Base-by-base conservation (phyloP, 2,113 vertebrate genomes). In the Chauna torquata region DNA sequence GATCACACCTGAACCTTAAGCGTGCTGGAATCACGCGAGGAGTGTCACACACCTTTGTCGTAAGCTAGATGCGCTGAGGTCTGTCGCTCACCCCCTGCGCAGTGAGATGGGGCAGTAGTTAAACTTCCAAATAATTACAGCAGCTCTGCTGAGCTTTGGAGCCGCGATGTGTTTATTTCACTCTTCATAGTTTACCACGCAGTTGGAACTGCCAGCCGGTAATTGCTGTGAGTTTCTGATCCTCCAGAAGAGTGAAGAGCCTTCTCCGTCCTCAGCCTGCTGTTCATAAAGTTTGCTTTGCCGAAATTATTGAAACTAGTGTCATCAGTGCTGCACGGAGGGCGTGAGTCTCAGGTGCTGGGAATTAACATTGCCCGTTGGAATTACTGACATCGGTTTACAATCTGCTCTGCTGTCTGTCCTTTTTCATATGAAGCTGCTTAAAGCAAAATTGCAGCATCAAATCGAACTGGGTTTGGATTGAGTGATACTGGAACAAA, bases 331-430 rank as follows among this genome's bases (percentile, higher is more conserved):
- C 71, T 27, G 58, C 86, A 25, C 0, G 7, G 40, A 88, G 68
- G 64, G 4, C 65, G 71, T 11, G 68, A 75, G 95, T 40, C 94
- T 92, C 93, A 95, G 96, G 93, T 96, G 95, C 77, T 86, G 86
- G 59, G 68, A 95, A 94, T 89, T 92, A 83, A 78, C 2, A 0
- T 38, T 65, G 86, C 80, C 92, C 58, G 64, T 65, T 96, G 88
- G 94, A 95, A 50, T 70, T 24, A 50, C 34, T 94, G 68, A 92
- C 77, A 81, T 55, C 80, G 24, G 68, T 40, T 92, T 86, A 52
- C 68, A 89, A 3, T 24, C 18, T 25, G 84, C 92, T 59, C 94
- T 69, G 84, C 74, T 79, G 3, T 45, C 90, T 83, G 68, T 80
- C 59, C 77, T 68, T 62, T 42, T 62, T 62, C 72, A 30, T 12